A percentile compares a stretch with the other conserved stretches of the same genome.
phyloP scores from a whole-genome alignment of 35 echinoderm and acorn worm species.

The Lytechinus variegatus region DNA sequence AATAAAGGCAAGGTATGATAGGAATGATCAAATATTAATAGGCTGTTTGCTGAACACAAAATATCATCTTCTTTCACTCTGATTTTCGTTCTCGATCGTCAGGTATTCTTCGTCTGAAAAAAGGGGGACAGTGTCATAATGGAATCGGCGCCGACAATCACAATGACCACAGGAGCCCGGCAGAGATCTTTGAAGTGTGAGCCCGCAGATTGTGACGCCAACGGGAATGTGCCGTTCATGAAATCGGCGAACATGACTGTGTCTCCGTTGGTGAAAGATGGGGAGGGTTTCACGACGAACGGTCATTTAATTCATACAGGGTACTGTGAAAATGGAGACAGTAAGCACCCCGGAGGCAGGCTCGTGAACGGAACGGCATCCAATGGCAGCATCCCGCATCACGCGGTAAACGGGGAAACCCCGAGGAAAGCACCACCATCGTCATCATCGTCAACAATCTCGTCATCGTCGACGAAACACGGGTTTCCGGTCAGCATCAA shows the following conservation, averaged over 20 bases:
- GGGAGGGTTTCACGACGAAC: neutral
- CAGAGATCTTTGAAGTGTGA: neutral
- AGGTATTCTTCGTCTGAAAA: neutral
- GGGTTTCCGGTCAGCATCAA: conserved; percentile 60
- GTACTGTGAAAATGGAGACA: neutral
- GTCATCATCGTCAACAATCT: neutral
- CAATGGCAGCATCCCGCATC: neutral
- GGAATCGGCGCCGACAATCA: neutral
- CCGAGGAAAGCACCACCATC: neutral
- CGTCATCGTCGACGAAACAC: neutral
- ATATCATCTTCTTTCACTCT: neutral
- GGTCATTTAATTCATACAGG: neutral
- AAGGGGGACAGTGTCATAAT: neutral
- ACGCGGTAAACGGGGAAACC: conserved; percentile 1
- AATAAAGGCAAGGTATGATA: neutral
- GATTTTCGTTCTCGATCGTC: neutral
- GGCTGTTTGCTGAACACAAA: neutral
- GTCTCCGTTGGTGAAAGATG: neutral
- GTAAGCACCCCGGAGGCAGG: neutral
- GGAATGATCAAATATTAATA: neutral
- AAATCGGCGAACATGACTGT: neutral
- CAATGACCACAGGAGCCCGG: neutral
- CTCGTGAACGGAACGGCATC: conserved; percentile 36
- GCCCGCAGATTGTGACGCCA: neutral
- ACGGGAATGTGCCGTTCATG: conserved; percentile 4